Evolutionary conservation across 2,888 invertebrate genomes (phyloP).

Genomic region (Eristalinus sepulchralis): DNA sequence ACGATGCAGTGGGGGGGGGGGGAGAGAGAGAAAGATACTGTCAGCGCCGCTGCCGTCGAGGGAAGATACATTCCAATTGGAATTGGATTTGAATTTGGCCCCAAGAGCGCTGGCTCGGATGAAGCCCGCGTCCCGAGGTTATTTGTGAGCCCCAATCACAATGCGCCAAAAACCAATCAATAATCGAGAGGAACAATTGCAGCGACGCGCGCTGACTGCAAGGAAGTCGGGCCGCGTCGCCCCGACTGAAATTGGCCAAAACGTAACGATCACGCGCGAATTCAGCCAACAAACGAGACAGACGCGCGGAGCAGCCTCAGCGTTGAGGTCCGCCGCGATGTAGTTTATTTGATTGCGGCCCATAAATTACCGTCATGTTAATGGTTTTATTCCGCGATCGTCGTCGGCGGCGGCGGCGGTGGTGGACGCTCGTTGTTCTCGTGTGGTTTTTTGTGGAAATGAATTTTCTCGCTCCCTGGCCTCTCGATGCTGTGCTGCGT

Average conservation of each 20-base stretch:
- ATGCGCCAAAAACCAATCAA: slow-evolving; percentile 72
- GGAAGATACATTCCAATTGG: slow-evolving; percentile 65
- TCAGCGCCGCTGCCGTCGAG: slow-evolving; percentile 1
- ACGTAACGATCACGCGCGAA: slow-evolving; percentile 51
- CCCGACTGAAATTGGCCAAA: slow-evolving; percentile 63
- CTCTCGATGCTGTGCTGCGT: slow-evolving; percentile 56
- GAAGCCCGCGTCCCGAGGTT: slow-evolving; percentile 41
- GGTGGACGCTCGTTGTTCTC: slow-evolving; percentile 13
- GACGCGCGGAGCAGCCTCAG: slow-evolving; percentile 22
- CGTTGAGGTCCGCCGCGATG: slow-evolving; percentile 63
- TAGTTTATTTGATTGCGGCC: slow-evolving; percentile 70
- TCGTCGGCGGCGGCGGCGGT: neutral
- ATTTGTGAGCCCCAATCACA: slow-evolving; percentile 70
- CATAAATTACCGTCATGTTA: slow-evolving; percentile 71
- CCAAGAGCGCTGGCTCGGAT: slow-evolving; percentile 21
- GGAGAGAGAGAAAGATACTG: neutral
- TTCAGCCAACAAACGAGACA: slow-evolving; percentile 28
- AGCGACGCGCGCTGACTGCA: slow-evolving; percentile 18
- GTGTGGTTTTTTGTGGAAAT: slow-evolving; percentile 50
- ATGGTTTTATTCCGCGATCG: slow-evolving; percentile 67
- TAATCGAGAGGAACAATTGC: slow-evolving; percentile 62
- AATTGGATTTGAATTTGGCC: slow-evolving; percentile 71
- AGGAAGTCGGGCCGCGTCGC: neutral
- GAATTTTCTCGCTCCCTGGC: slow-evolving; percentile 53
- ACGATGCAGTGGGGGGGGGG: too few relatives aligned